Conservation (phyloP, 1,140 invertebrate species). For the Ips typographus region DNA sequence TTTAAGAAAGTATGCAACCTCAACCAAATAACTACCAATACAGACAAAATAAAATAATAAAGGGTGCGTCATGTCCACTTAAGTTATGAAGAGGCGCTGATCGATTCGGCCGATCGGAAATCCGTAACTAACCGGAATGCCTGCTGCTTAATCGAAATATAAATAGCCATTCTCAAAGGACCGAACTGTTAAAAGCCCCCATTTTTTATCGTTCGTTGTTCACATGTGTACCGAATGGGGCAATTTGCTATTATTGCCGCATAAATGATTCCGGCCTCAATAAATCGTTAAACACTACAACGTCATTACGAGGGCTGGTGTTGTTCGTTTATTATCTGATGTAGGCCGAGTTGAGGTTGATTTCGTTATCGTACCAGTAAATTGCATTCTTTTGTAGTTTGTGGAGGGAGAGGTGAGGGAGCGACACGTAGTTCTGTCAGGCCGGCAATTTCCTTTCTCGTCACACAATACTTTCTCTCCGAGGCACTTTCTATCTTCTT, state of each 20-base stretch:
- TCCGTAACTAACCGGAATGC: too few species aligned
- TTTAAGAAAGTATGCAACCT: too few species aligned
- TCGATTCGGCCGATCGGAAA: too few species aligned
- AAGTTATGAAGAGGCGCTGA: too few species aligned
- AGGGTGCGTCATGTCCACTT: too few species aligned
- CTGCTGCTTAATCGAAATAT: neutral
- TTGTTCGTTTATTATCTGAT: neutral
- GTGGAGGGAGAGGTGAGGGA: neutral
- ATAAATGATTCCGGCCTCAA: constrained; percentile 40
- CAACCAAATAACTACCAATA: too few species aligned
- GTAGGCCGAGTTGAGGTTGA: constrained; percentile 17
- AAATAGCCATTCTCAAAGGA: constrained; percentile 10
- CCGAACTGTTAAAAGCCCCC: constrained; percentile 39
- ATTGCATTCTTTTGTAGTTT: constrained; percentile 27
- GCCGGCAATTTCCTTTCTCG: constrained; percentile 26
- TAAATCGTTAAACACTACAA: constrained; percentile 40
- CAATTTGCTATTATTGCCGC: constrained; percentile 47
- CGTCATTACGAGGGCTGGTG: neutral
- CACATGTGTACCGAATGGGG: constrained; percentile 45
- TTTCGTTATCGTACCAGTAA: constrained; percentile 26
- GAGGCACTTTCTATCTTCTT: constrained; percentile 28
- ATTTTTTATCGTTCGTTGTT: constrained; percentile 42
- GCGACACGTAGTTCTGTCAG: constrained; percentile 21
- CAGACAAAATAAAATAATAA: too few species aligned
- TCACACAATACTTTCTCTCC: constrained; percentile 20